Conservation (phyloP, 2,113 vertebrate species). For the Corvus hawaiiensis region DNA sequence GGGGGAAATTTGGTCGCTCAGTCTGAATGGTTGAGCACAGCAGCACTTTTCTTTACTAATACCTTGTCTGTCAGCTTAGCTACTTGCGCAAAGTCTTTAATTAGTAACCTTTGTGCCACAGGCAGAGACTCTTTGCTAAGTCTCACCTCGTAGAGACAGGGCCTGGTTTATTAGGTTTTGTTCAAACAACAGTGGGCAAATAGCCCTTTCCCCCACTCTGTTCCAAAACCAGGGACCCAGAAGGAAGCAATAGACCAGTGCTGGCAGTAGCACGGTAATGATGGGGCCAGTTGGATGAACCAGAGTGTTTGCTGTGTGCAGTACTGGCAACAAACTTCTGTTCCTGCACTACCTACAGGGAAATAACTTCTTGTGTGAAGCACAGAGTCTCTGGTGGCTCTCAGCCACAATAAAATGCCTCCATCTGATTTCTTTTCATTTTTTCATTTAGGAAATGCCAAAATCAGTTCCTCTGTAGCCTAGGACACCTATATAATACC, state of each 20-base stretch:
- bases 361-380: not conserved
- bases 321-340: not conserved
- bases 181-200: not conserved
- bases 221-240: not conserved
- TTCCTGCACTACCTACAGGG: not conserved
- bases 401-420: not conserved
- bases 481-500: not conserved
- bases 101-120: not conserved
- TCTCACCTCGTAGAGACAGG: not conserved
- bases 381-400: not conserved
- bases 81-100: not conserved
- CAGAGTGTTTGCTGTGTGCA: not conserved
- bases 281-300: not conserved
- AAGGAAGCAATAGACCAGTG: not conserved
- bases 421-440: not conserved
- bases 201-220: not conserved
- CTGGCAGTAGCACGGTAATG: not conserved
- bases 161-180: not conserved
- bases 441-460: not conserved
- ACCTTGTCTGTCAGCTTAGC: not conserved
- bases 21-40: not conserved
- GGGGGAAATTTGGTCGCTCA: not conserved
- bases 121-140: not conserved
- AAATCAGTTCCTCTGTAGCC: not conserved
- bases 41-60: not conserved